phyloP scores from a whole-genome alignment of 2,888 invertebrate genomes.

The Tupiocoris notatus region DNA sequence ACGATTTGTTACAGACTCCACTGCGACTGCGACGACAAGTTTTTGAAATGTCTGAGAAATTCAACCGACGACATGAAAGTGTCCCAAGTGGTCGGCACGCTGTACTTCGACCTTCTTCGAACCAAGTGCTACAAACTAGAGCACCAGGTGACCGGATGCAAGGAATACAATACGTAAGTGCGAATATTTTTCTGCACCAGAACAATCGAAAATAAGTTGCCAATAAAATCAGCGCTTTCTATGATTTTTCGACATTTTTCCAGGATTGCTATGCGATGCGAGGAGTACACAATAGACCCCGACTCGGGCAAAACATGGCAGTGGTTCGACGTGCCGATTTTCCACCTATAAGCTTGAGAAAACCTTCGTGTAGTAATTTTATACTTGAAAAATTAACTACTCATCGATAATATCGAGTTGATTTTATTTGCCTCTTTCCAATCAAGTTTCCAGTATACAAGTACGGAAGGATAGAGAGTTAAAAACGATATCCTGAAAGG shows the following conservation, averaged over 20 bases:
- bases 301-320: slow-evolving; percentile 55
- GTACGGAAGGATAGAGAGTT: too few species aligned
- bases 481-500: too few species aligned
- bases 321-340: slow-evolving; percentile 62
- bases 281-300: slow-evolving; percentile 57
- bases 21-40: slow-evolving; percentile 60
- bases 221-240: too few species aligned
- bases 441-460: too few species aligned
- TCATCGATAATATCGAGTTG: too few species aligned
- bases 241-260: not conserved
- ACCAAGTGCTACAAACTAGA: slow-evolving; percentile 64
- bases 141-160: slow-evolving; percentile 60
- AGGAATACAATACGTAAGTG: slow-evolving; percentile 58
- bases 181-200: not conserved
- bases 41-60: slow-evolving; percentile 57
- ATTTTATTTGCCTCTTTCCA: too few species aligned
- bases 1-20: slow-evolving; percentile 56
- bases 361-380: too few species aligned
- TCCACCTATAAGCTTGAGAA: slow-evolving; percentile 15
- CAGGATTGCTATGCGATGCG: slow-evolving; percentile 54
- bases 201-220: too few species aligned
- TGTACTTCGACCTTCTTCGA: slow-evolving; percentile 61
- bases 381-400: too few species aligned
- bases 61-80: slow-evolving; percentile 52
- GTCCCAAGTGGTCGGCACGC: slow-evolving; percentile 56